Percentiles rank a stretch among this genome's conserved stretches.
Evolutionary conservation across 2,113 vertebrate species (phyloP).

Genomic region (Phoxinus phoxinus): DNA sequence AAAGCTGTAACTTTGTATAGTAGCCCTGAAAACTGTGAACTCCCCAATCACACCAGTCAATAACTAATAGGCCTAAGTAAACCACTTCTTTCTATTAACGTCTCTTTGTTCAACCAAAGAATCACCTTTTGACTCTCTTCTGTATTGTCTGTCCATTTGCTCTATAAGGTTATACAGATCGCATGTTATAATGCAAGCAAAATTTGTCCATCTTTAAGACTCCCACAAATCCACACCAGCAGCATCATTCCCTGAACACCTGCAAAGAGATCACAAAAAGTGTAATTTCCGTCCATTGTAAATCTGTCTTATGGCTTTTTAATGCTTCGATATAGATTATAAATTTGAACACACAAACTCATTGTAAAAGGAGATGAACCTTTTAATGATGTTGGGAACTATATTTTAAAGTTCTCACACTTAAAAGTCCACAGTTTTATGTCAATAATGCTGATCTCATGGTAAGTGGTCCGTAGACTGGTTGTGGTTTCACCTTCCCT

Average conservation of each 20-base stretch:
- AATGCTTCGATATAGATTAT: neutral
- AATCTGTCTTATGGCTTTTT: constrained; percentile 1
- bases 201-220: constrained; percentile 6
- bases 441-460: neutral
- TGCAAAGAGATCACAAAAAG: constrained; percentile 24
- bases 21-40: neutral
- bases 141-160: neutral
- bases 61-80: neutral
- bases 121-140: neutral
- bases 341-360: neutral
- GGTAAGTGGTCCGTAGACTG: neutral
- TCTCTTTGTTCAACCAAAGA: neutral
- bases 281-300: constrained; percentile 15
- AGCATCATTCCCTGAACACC: neutral
- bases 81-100: neutral
- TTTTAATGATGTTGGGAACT: neutral
- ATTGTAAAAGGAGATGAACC: neutral
- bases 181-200: neutral
- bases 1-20: neutral
- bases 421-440: constrained; percentile 5
- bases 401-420: neutral
- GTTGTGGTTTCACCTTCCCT: neutral
- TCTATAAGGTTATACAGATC: neutral
- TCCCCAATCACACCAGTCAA: neutral
- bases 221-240: neutral